phyloP scores from a whole-genome alignment of 2,113 vertebrate genomes.

The Anarrhichthys ocellatus region DNA sequence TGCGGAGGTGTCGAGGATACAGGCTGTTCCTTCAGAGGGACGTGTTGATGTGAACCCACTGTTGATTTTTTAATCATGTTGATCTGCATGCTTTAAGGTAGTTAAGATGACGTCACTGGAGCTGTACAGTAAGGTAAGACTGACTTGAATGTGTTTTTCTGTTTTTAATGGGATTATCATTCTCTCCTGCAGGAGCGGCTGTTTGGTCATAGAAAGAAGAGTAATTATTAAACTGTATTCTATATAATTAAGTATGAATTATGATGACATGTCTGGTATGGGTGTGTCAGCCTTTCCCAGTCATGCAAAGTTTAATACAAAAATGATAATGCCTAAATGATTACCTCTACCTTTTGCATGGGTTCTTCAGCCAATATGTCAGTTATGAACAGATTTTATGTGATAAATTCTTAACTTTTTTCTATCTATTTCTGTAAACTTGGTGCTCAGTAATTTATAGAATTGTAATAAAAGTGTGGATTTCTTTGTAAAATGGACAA shows the following conservation, averaged over 20 bases:
- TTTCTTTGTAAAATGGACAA: neutral
- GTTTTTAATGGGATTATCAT: neutral
- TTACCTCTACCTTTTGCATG: neutral
- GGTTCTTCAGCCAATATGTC: neutral
- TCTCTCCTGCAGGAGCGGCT: neutral
- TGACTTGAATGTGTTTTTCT: neutral
- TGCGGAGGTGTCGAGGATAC: conserved; percentile 37
- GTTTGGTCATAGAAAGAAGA: neutral
- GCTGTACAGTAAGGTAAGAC: conserved; percentile 81
- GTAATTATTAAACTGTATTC: neutral
- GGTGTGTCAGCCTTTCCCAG: neutral
- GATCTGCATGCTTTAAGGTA: neutral
- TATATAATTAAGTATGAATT: neutral
- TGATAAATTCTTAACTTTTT: neutral
- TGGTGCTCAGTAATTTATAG: neutral
- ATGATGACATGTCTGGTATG: neutral
- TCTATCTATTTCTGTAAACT: neutral
- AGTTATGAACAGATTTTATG: neutral
- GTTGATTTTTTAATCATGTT: neutral
- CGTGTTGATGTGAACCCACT: neutral
- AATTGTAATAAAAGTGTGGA: neutral
- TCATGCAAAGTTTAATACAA: neutral
- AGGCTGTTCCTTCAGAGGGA: conserved; percentile 9
- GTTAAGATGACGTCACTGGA: conserved; percentile 74
- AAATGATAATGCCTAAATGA: too few relatives aligned